Conservation (phyloP, 2,797 vertebrate species). For the Hyperoplus immaculatus region DNA sequence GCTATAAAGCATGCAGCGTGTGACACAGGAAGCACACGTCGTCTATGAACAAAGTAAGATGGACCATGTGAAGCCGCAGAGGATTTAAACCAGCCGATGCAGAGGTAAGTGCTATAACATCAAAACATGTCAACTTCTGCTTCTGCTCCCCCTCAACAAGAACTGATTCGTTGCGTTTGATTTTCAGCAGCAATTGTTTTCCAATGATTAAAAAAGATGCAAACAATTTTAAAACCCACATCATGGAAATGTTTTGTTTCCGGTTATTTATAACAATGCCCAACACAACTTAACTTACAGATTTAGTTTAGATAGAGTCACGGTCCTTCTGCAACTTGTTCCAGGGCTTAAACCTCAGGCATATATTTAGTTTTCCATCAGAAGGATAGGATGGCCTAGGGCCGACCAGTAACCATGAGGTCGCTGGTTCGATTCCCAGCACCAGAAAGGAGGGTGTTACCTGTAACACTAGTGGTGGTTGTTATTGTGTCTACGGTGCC, state of each 20-base stretch:
- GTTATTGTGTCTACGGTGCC: too few relatives aligned
- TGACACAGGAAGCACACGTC: conserved; percentile 12
- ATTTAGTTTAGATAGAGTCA: neutral
- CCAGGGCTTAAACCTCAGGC: neutral
- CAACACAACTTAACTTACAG: neutral
- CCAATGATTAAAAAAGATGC: neutral
- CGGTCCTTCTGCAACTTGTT: neutral
- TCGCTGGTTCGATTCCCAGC: too few relatives aligned
- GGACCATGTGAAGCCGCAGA: conserved; percentile 13
- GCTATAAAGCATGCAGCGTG: conserved; percentile 87
- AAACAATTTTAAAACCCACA: neutral
- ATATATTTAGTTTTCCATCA: neutral
- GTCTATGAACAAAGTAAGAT: conserved; percentile 25
- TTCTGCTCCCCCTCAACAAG: neutral
- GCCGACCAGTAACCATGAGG: too few relatives aligned
- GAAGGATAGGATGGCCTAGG: too few relatives aligned
- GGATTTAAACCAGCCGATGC: conserved; percentile 5
- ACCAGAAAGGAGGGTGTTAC: too few relatives aligned
- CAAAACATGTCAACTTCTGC: neutral
- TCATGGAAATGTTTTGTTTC: neutral
- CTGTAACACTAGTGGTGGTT: too few relatives aligned
- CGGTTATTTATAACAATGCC: neutral
- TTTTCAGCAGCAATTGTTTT: neutral
- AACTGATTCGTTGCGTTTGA: neutral
- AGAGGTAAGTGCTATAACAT: conserved; percentile 26